These are phyloP conservation scores for Anguilla obscura DNA, from an alignment of 2,797 vertebrate species.

Conservation along the genomic window DNA sequence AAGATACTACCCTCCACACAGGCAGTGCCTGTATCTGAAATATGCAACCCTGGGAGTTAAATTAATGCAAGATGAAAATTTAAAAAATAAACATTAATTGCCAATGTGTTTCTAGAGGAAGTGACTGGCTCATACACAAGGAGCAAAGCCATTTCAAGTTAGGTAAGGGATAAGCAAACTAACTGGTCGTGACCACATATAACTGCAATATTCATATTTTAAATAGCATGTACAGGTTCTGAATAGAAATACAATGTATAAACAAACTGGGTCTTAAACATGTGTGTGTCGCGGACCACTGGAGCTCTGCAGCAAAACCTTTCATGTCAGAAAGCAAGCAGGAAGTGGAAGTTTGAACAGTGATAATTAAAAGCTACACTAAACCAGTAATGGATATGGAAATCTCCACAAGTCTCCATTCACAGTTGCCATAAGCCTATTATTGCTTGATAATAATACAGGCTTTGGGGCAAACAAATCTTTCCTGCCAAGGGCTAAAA, in stretches of 20 bases:
- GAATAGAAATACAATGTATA: constrained; percentile 38
- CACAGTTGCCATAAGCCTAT: constrained; percentile 48
- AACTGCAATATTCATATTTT: background rate
- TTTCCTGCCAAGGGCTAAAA: constrained; percentile 37
- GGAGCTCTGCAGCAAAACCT: constrained; percentile 38
- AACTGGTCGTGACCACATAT: background rate
- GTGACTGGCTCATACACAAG: constrained; percentile 25
- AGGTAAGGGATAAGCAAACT: constrained; percentile 8
- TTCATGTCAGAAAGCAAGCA: constrained; percentile 59
- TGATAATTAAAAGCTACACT: constrained; percentile 64
- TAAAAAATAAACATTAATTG: constrained; percentile 25
- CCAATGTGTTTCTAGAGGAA: constrained; percentile 41
- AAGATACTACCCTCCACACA: constrained; percentile 46
- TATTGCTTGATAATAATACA: constrained; percentile 41
- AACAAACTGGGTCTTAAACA: constrained; percentile 44
- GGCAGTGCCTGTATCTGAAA: constrained; percentile 56
- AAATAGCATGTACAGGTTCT: constrained; percentile 11
- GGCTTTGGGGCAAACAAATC: constrained; percentile 42
- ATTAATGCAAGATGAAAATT: constrained; percentile 43
- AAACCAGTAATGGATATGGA: constrained; percentile 53
- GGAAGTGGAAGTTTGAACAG: constrained; percentile 58
- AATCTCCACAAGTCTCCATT: constrained; percentile 46
- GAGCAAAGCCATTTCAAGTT: constrained; percentile 10
- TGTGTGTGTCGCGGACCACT: constrained; percentile 43
- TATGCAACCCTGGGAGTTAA: constrained; percentile 60